phyloP scores from a whole-genome alignment of 2,888 invertebrate species.

The Romanomermis culicivorax region DNA sequence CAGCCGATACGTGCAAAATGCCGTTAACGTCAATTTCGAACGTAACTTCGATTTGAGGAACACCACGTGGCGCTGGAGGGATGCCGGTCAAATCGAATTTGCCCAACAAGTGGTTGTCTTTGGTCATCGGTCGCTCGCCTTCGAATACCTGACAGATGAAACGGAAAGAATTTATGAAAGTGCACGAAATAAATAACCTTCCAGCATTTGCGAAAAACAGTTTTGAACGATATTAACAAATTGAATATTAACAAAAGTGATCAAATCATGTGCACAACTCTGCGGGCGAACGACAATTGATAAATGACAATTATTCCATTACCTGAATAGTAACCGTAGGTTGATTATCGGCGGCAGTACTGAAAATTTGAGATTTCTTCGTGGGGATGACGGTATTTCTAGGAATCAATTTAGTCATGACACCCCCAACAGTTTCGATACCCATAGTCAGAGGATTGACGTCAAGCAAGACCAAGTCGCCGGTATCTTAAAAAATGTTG shows the following conservation, averaged over 20 bases:
- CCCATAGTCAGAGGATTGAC: conserved; percentile 97
- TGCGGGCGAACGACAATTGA: too few relatives aligned
- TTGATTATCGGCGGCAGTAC: conserved; percentile 95
- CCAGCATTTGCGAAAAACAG: too few relatives aligned
- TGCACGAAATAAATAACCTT: background rate
- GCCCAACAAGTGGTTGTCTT: conserved; percentile 92
- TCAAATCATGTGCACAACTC: too few relatives aligned
- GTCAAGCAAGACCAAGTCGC: conserved; percentile 82
- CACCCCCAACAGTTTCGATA: conserved; percentile 97
- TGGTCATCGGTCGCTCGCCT: conserved; percentile 98
- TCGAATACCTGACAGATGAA: conserved; percentile 50
- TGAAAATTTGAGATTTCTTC: conserved; percentile 97
- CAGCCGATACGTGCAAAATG: conserved; percentile 55
- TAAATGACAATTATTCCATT: too few relatives aligned
- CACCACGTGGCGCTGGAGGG: conserved; percentile 35
- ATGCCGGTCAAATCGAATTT: conserved; percentile 65
- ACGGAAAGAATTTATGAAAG: conserved; percentile 4
- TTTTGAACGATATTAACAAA: too few relatives aligned
- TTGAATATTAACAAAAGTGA: background rate
- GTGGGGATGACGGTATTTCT: conserved; percentile 96
- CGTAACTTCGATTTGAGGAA: conserved; percentile 31
- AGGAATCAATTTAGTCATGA: conserved; percentile 95
- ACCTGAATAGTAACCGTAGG: conserved; percentile 90
- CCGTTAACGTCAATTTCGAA: conserved; percentile 38
- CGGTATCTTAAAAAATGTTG: conserved; percentile 30